Evolutionary conservation across 2,113 vertebrate species (phyloP).

Genomic region (Passer montanus): DNA sequence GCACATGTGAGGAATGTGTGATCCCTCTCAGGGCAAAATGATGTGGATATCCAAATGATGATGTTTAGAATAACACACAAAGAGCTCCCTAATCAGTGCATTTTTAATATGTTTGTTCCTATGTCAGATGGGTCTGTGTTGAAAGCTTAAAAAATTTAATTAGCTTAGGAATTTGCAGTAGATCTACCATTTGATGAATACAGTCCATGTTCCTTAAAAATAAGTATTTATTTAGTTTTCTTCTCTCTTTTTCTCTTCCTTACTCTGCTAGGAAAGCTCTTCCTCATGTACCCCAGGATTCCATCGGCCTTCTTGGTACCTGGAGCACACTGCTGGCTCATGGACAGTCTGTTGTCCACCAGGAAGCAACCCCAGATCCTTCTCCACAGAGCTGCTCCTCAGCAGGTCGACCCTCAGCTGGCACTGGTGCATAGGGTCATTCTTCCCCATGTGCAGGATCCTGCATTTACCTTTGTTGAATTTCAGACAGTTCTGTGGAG

Average conservation of each 20-base stretch:
- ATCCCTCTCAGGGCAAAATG: background rate
- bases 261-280: background rate
- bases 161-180: background rate
- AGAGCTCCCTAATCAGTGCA: background rate
- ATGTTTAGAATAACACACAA: background rate
- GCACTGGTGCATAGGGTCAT: background rate
- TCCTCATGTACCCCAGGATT: background rate
- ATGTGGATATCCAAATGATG: background rate
- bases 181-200: background rate
- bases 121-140: background rate
- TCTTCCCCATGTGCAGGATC: rapidly evolving
- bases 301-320: too few relatives aligned
- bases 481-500: background rate
- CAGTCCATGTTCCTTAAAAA: background rate
- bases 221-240: background rate
- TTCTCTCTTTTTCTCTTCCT: background rate
- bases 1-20: background rate
- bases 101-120: background rate
- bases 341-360: background rate
- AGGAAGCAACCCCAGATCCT: background rate
- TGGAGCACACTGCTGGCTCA: background rate
- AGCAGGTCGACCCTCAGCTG: rapidly evolving
- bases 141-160: background rate
- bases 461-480: background rate
- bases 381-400: background rate